A percentile compares a stretch with the other conserved stretches of the same genome.
Evolutionary conservation across 2,113 vertebrate genomes (phyloP).

Genomic region (Sceloporus tristichus): DNA sequence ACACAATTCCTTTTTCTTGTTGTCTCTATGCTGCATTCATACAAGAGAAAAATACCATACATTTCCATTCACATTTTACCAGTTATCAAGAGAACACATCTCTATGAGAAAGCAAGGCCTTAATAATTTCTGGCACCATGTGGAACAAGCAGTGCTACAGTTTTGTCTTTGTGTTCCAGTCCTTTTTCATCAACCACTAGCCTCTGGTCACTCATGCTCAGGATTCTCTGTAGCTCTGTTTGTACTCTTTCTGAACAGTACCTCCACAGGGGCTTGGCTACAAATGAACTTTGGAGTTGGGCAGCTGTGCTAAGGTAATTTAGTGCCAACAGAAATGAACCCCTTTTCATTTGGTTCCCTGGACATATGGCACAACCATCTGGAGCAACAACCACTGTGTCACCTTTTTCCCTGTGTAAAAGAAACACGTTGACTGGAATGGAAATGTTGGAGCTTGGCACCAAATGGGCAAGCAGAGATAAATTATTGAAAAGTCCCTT

Average conservation of each 20-base stretch:
- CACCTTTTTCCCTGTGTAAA: too few species aligned
- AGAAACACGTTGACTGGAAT: background rate
- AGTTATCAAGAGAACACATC: constrained; percentile 36
- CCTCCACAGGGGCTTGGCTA: constrained; percentile 29
- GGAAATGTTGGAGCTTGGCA: background rate
- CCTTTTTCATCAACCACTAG: constrained; percentile 25
- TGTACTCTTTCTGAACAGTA: constrained; percentile 34
- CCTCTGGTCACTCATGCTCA: constrained; percentile 41
- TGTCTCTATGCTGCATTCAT: background rate
- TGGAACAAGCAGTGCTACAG: constrained; percentile 37
- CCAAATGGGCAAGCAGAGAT: constrained; percentile 23
- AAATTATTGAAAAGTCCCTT: constrained; percentile 33
- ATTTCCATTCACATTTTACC: constrained; percentile 34
- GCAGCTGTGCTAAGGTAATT: constrained; percentile 33
- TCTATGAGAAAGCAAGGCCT: constrained; percentile 9
- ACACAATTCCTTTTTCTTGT: background rate
- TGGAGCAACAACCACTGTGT: constrained; percentile 1
- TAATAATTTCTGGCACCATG: constrained; percentile 33
- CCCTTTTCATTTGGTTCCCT: constrained; percentile 32
- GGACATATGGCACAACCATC: background rate
- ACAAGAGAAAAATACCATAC: background rate
- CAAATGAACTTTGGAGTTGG: constrained; percentile 33
- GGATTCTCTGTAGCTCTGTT: constrained; percentile 29
- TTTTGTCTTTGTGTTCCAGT: constrained; percentile 35
- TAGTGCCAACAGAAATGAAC: constrained; percentile 40